phyloP scores from a whole-genome alignment of 2,797 vertebrate genomes.

The Rallus crepitans region DNA sequence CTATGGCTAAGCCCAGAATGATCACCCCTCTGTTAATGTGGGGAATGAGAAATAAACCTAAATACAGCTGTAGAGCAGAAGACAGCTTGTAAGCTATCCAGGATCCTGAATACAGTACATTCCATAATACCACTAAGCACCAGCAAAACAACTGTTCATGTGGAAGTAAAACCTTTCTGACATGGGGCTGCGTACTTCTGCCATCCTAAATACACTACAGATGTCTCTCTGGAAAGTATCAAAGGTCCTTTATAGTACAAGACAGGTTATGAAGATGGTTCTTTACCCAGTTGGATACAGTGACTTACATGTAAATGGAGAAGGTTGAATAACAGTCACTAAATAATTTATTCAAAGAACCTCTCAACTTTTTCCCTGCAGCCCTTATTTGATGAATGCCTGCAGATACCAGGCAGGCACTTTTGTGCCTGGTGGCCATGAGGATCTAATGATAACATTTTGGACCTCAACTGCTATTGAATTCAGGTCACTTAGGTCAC shows the following conservation, averaged over 20 bases:
- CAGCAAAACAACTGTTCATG: not conserved
- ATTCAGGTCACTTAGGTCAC: not conserved
- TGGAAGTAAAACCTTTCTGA: not conserved
- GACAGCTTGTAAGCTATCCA: not conserved
- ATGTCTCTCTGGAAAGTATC: slow-evolving; percentile 28
- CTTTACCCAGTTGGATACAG: slow-evolving; percentile 6
- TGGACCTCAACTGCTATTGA: not conserved
- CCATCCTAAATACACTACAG: not conserved
- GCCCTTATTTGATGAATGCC: not conserved
- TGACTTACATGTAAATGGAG: not conserved
- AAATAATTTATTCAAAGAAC: slow-evolving; percentile 32
- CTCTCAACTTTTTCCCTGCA: not conserved
- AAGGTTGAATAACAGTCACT: slow-evolving; percentile 1
- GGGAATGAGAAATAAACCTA: not conserved
- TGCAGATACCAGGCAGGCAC: not conserved
- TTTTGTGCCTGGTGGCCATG: not conserved
- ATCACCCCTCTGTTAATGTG: not conserved
- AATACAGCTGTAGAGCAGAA: not conserved
- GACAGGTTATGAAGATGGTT: not conserved
- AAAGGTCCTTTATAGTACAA: slow-evolving; percentile 12
- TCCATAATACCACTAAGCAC: not conserved
- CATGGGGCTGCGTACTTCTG: not conserved
- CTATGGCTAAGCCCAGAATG: not conserved
- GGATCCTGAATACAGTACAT: not conserved
- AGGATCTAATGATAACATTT: not conserved